phyloP scores from a whole-genome alignment of 2,113 vertebrate genomes.

The Passer domesticus region DNA sequence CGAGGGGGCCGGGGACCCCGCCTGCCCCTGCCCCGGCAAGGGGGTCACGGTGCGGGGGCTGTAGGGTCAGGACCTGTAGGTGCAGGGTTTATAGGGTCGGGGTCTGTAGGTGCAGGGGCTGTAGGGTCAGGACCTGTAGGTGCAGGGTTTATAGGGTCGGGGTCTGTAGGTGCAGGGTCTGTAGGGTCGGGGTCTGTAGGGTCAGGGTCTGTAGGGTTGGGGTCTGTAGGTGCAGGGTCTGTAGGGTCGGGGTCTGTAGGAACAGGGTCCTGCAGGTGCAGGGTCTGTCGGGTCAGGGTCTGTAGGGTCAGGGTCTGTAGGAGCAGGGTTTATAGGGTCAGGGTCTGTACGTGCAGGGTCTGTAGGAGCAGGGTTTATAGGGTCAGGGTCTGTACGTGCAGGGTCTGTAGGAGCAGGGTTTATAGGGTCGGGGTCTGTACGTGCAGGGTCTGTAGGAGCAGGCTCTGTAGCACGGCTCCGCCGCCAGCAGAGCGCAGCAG shows the following conservation, averaged over 20 bases:
- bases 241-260: neutral
- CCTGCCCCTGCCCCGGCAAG: accelerated
- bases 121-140: accelerated
- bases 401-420: neutral
- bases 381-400: accelerated
- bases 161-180: neutral
- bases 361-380: neutral
- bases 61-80: accelerated
- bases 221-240: neutral
- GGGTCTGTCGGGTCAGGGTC: neutral
- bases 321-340: accelerated
- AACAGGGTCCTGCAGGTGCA: neutral
- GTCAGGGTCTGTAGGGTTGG: neutral
- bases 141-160: accelerated
- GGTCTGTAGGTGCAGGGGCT: neutral
- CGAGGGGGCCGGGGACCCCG: accelerated
- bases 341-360: accelerated
- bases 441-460: accelerated
- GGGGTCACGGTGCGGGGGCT: accelerated
- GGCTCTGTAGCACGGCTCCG: neutral
- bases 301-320: neutral
- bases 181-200: accelerated
- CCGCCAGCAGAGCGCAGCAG: constrained; percentile 72
- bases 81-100: accelerated
- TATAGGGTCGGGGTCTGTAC: neutral